These are phyloP conservation scores for Panthera uncia DNA, from an alignment of 2,113 vertebrate genomes.

Conservation along the genomic window DNA sequence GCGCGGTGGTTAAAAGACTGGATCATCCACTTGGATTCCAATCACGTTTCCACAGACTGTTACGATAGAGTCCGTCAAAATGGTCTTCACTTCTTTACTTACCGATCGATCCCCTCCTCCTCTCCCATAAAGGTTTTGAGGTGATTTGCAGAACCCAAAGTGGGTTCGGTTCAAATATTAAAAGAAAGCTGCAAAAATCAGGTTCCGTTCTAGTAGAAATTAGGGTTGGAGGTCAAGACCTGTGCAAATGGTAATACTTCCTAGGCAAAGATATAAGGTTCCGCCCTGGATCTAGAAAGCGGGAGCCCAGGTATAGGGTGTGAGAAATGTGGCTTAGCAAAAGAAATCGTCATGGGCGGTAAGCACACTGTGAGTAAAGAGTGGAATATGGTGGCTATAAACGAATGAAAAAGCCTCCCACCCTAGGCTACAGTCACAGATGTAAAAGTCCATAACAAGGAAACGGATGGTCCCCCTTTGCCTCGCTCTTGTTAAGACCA, in stretches of 20 bases:
- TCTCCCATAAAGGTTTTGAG: background rate
- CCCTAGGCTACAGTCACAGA: background rate
- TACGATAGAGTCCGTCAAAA: slow-evolving; percentile 3
- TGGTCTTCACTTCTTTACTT: background rate
- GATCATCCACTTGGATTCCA: background rate
- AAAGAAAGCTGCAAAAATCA: slow-evolving; percentile 5
- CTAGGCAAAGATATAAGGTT: background rate
- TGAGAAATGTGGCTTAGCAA: background rate
- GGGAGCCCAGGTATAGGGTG: background rate
- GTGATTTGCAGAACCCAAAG: background rate
- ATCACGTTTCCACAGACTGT: slow-evolving; percentile 9
- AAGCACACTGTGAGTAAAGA: background rate
- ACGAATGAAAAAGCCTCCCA: background rate
- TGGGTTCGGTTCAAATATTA: slow-evolving; percentile 25
- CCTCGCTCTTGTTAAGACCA: background rate
- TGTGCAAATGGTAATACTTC: background rate
- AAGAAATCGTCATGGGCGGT: background rate
- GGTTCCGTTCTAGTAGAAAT: background rate
- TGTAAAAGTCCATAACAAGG: background rate
- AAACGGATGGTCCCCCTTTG: background rate
- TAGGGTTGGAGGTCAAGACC: background rate
- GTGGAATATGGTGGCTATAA: background rate
- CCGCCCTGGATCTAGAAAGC: background rate
- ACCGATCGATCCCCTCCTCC: background rate
- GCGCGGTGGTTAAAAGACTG: background rate